Evolutionary conservation across 2,113 vertebrate genomes (phyloP).

Genomic region (Gymnarchus niloticus): DNA sequence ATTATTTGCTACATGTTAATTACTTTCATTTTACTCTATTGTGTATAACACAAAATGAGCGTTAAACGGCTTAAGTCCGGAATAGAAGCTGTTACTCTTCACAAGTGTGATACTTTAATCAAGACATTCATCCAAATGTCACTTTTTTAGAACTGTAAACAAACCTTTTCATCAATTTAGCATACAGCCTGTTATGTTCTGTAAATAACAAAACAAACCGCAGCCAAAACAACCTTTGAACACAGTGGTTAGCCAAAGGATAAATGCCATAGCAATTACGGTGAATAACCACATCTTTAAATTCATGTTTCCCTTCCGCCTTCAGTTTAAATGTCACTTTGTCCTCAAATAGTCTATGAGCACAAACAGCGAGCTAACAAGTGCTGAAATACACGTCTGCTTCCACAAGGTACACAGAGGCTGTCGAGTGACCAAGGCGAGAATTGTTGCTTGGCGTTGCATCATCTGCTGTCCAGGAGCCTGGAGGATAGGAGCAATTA

Average conservation of each 20-base stretch:
- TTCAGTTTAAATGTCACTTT: background rate
- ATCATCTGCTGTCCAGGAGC: background rate
- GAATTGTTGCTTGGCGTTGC: slow-evolving; percentile 5
- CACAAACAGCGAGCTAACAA: background rate
- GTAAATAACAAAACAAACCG: background rate
- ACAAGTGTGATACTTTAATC: background rate
- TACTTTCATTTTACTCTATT: background rate
- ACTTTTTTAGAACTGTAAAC: background rate
- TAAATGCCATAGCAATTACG: background rate
- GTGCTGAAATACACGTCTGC: background rate
- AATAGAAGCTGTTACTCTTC: background rate
- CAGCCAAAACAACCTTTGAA: background rate
- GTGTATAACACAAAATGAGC: background rate
- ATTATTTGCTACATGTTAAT: background rate
- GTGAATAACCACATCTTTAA: background rate
- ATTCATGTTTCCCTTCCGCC: background rate
- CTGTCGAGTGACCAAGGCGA: background rate
- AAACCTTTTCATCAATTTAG: background rate
- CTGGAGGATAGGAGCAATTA: slow-evolving; percentile 6
- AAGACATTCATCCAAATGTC: background rate
- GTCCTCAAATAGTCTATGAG: background rate
- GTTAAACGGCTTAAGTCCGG: background rate
- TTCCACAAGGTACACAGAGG: background rate
- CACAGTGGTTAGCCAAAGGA: background rate
- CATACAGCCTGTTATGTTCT: background rate